phyloP scores from a whole-genome alignment of 2,797 vertebrate genomes.

The Diplodus sargus region DNA sequence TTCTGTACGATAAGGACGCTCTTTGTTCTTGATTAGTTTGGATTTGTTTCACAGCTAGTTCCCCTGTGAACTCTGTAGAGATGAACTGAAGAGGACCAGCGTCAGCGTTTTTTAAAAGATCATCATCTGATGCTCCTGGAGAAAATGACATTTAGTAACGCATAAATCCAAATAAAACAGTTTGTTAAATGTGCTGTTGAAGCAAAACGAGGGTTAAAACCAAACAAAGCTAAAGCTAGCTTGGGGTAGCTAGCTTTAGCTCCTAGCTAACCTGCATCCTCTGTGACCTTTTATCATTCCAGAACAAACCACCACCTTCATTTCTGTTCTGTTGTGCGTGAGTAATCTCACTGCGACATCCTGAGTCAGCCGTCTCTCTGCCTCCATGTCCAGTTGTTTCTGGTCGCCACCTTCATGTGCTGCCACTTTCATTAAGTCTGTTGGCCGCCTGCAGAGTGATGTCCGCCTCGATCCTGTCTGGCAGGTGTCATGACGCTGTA shows the following conservation, averaged over 20 bases:
- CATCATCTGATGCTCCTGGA: background rate
- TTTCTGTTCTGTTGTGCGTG: background rate
- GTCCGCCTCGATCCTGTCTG: constrained; percentile 25
- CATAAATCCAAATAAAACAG: too few species aligned
- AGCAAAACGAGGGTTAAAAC: too few species aligned
- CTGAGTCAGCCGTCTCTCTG: constrained; percentile 52
- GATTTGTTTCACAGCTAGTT: background rate
- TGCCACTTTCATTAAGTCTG: constrained; percentile 14
- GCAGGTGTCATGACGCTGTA: constrained; percentile 19
- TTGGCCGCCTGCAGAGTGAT: constrained; percentile 17
- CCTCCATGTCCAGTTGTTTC: constrained; percentile 21
- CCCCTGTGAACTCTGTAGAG: background rate
- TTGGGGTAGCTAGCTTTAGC: too few species aligned
- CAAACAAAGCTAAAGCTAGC: too few species aligned
- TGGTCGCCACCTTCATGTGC: background rate
- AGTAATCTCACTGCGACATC: constrained; percentile 3
- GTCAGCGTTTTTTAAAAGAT: background rate
- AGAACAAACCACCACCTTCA: background rate
- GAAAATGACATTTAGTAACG: background rate
- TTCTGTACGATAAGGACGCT: background rate
- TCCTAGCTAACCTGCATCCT: background rate
- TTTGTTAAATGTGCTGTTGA: too few species aligned
- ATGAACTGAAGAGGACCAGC: background rate
- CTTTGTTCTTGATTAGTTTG: constrained; percentile 30
- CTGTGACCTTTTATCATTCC: constrained; percentile 8